These are phyloP conservation scores for Macrotis lagotis DNA, from an alignment of 2,113 vertebrate genomes.

Conservation along the genomic window DNA sequence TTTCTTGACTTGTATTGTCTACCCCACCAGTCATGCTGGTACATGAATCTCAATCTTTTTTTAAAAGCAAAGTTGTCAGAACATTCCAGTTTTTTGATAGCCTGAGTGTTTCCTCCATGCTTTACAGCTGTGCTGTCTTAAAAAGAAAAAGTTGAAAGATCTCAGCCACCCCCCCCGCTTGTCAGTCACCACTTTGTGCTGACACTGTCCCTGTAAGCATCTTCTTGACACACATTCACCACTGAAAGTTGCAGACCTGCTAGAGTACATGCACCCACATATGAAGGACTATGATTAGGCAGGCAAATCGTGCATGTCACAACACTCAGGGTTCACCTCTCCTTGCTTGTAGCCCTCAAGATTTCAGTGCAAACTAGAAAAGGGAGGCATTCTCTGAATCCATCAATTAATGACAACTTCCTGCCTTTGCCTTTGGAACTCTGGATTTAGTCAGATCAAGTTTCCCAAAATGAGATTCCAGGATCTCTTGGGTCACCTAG, in stretches of 20 bases:
- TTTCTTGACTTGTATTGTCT: background rate
- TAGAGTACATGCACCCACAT: background rate
- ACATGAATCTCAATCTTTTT: background rate
- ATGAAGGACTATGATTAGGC: background rate
- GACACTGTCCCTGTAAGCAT: background rate
- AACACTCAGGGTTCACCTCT: background rate
- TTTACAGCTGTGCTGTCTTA: background rate
- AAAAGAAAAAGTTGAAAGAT: background rate
- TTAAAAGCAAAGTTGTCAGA: background rate
- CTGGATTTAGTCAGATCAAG: background rate
- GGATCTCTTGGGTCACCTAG: background rate
- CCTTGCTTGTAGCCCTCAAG: background rate
- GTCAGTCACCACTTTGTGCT: background rate
- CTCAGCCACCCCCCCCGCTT: background rate
- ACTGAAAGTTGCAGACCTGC: background rate
- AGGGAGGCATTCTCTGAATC: background rate
- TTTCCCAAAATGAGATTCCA: background rate
- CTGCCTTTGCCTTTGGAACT: background rate
- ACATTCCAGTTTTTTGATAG: background rate
- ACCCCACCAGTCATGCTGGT: background rate
- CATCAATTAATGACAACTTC: background rate
- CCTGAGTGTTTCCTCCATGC: background rate
- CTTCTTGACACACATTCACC: background rate
- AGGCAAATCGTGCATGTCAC: background rate
- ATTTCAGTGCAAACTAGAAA: background rate